phyloP scores from a whole-genome alignment of 2,113 vertebrate species.

The Gopherus evgoodei region DNA sequence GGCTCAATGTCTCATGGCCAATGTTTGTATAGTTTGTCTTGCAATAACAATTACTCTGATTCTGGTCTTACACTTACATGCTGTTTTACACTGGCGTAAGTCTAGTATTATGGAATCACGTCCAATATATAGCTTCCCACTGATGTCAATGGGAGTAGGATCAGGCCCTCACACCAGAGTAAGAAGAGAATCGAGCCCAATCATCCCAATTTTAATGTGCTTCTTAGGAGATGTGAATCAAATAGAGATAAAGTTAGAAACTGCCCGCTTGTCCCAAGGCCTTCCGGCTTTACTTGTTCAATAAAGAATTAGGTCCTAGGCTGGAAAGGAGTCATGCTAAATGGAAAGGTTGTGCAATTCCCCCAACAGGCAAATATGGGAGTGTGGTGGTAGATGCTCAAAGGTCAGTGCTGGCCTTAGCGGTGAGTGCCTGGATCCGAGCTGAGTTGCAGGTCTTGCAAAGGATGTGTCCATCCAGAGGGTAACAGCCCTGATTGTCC shows the following conservation, averaged over 20 bases:
- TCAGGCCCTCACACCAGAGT: conserved; percentile 4
- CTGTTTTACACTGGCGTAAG: neutral
- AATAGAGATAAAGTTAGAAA: neutral
- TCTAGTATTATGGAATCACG: neutral
- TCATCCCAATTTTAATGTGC: conserved; percentile 20
- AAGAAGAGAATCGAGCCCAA: conserved; percentile 16
- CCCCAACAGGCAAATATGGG: conserved; percentile 8
- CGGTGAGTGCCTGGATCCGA: conserved; percentile 95
- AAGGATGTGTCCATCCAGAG: conserved; percentile 96
- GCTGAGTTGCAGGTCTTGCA: conserved; percentile 97
- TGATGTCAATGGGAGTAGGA: neutral
- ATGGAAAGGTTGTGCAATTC: conserved; percentile 49
- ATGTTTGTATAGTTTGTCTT: conserved; percentile 41
- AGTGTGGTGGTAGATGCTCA: conserved; percentile 77
- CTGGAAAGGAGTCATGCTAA: conserved; percentile 54
- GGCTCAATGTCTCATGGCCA: neutral
- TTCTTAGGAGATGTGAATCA: conserved; percentile 51
- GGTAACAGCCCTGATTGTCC: conserved; percentile 98
- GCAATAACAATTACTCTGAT: neutral
- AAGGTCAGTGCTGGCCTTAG: conserved; percentile 98
- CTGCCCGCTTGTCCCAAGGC: conserved; percentile 53
- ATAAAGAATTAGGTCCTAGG: conserved; percentile 42
- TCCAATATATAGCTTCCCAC: neutral
- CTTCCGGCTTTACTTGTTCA: conserved; percentile 58
- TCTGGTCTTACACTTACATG: neutral